phyloP scores from a whole-genome alignment of 2,888 invertebrate genomes.

The Eupithecia tripunctaria region DNA sequence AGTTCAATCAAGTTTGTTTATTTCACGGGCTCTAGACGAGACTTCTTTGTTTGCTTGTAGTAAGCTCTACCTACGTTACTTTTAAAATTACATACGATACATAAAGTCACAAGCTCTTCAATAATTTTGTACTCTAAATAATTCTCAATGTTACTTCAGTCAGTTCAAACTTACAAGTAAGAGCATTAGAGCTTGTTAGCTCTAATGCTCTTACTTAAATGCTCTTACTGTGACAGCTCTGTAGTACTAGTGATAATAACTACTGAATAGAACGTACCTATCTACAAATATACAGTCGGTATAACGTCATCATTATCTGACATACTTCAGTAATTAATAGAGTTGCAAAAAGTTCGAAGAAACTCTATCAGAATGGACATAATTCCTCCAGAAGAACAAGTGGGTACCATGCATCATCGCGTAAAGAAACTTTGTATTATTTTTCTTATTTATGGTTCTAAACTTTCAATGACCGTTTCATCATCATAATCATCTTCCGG shows the following conservation, averaged over 20 bases:
- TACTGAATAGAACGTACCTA: no score
- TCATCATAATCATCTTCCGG: no score
- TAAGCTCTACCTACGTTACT: background rate
- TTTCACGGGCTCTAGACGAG: background rate
- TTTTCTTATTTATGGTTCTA: background rate
- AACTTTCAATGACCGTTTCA: background rate
- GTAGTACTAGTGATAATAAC: no score
- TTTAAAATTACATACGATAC: background rate
- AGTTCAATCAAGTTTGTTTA: constrained; percentile 2
- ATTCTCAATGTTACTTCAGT: background rate
- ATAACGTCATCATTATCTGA: background rate
- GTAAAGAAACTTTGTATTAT: background rate
- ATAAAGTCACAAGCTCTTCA: background rate
- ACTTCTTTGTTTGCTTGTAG: background rate
- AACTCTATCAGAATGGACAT: background rate
- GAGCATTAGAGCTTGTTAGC: no score
- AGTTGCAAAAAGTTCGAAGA: background rate
- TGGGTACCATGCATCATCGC: background rate
- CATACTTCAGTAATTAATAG: no score
- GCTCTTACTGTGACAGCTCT: no score
- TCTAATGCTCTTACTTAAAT: no score
- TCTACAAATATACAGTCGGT: no score
- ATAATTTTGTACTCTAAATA: background rate
- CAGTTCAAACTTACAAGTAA: background rate
- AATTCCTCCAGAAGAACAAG: background rate